Evolutionary conservation across 2,888 invertebrate genomes (phyloP).

Genomic region (Norana najaformis): DNA sequence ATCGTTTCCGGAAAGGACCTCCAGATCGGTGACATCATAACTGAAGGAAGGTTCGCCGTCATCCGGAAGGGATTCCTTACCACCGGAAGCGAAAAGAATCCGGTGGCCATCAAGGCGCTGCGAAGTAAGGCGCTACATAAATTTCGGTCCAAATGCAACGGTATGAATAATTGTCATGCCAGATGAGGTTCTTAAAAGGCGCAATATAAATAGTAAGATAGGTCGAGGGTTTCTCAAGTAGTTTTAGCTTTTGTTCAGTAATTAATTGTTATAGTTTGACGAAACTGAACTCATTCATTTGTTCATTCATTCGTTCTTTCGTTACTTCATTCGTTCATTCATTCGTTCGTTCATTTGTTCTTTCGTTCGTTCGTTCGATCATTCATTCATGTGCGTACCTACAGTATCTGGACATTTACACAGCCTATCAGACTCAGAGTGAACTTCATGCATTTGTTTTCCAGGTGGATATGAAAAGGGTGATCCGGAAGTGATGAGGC

Average conservation of each 20-base stretch:
- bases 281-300: neutral
- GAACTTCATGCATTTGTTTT: neutral
- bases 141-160: neutral
- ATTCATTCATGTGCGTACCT: neutral
- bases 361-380: neutral
- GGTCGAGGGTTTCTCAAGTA: neutral
- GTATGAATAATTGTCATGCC: neutral
- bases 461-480: slow-evolving; percentile 24
- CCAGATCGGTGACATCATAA: slow-evolving; percentile 16
- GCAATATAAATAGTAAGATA: neutral
- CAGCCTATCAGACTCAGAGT: neutral
- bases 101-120: slow-evolving; percentile 21
- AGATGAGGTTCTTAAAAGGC: neutral
- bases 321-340: no score
- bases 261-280: neutral
- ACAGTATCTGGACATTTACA: neutral
- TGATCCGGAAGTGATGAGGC: slow-evolving; percentile 29
- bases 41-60: neutral
- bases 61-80: slow-evolving; percentile 16
- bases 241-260: neutral
- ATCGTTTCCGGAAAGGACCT: neutral
- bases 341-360: neutral
- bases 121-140: slow-evolving; percentile 17
- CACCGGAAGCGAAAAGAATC: slow-evolving; percentile 9
- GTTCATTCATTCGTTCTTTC: no score